Percentiles rank a stretch among this genome's conserved stretches.
Conservation (phyloP, 2,797 vertebrate species). For the Pangasius macronema region DNA sequence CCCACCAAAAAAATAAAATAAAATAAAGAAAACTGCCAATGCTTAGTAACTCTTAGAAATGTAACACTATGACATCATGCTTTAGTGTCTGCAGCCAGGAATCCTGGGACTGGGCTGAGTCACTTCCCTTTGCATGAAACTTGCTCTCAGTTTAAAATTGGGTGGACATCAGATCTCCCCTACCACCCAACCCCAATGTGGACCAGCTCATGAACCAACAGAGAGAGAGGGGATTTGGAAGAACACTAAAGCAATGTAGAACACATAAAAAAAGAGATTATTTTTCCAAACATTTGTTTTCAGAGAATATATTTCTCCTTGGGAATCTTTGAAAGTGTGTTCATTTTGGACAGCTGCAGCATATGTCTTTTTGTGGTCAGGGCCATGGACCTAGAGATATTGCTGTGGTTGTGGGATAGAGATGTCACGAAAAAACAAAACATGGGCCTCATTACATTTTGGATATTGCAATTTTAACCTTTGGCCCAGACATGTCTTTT, state of each 20-base stretch:
- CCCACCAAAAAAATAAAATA: neutral
- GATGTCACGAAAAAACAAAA: constrained; percentile 46
- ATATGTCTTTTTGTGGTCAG: constrained; percentile 51
- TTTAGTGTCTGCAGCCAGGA: constrained; percentile 57
- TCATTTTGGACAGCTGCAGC: constrained; percentile 53
- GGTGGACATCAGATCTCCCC: constrained; percentile 66
- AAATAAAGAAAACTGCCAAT: constrained; percentile 34
- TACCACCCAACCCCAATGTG: constrained; percentile 49
- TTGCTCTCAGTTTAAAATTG: constrained; percentile 66
- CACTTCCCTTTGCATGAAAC: constrained; percentile 66
- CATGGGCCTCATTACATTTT: constrained; percentile 38
- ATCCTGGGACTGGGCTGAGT: constrained; percentile 68
- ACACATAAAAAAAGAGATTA: constrained; percentile 39
- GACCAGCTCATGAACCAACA: constrained; percentile 56
- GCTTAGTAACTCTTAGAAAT: constrained; percentile 56
- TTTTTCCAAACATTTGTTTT: constrained; percentile 52
- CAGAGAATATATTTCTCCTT: constrained; percentile 49
- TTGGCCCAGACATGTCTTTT: neutral
- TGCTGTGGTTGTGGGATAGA: constrained; percentile 44
- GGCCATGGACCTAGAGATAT: constrained; percentile 45
- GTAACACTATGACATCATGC: constrained; percentile 59
- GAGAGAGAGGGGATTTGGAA: constrained; percentile 27
- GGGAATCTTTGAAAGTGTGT: constrained; percentile 51
- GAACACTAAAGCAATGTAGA: constrained; percentile 33
- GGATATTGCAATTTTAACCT: constrained; percentile 27